Base-by-base conservation (phyloP, 2,113 vertebrate genomes). In the Hippopotamus amphibius region DNA sequence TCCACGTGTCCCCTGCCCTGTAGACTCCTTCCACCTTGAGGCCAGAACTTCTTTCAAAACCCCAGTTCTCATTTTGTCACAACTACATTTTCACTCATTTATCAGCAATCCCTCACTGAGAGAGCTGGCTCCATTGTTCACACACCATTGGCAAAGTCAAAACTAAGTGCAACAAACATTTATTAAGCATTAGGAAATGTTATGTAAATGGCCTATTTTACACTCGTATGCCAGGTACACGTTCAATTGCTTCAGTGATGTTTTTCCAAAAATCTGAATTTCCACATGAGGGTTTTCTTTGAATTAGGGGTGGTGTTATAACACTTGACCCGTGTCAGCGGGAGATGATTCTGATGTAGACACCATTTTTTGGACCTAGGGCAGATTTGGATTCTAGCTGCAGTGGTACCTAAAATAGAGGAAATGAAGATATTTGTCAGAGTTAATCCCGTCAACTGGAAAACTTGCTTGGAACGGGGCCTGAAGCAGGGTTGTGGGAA, bases 341-440 rank as follows among this genome's bases (percentile, higher is more conserved):
- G 61, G 98, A 97, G 63, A 98, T 97, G 41, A 99, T 97, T 97
- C 99, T 98, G 94, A 99, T 97, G 96, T 98, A 99, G 95, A 99
- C 97, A 15, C 99, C 99, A 57, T 99, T 98, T 96, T 99, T 99
- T 1, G 99, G 99, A 98, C 99, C 98, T 2, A 99, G 98, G 7
- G 99, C 99, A 82, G 98, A 98, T 37, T 96, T 97, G 2, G 99
- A 99, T 98, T 99, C 99, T 92, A 99, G 94, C 96, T 99, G 99
- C 90, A 99, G 98, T 76, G 99, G 99, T 97, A 99, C 98, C 99
- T 99, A 98, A 72, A 98, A 71, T 22, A 97, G 85, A 94, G 76
- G 90, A 97, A 87, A 98, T 92, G 2, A 83, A 92, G 68, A 69
- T 26, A 68, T 6, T 53, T 65, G 59, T 90, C 79, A 59, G 30